These are phyloP conservation scores for Uropetala carovei DNA, from an alignment of 2,888 invertebrate genomes.

Conservation along the genomic window DNA sequence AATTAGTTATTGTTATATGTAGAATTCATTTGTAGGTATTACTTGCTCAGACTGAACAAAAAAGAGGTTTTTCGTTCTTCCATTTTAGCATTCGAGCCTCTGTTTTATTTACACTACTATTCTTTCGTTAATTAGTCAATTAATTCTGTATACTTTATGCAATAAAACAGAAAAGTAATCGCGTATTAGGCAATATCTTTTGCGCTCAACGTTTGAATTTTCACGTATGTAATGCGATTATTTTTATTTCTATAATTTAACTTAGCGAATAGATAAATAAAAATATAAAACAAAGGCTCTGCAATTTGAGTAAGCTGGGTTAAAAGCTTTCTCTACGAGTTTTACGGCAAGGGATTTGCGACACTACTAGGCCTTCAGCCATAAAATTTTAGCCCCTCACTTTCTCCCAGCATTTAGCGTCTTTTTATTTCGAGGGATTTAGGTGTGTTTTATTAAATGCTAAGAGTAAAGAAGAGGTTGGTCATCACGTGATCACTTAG, in stretches of 20 bases:
- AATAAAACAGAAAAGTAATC: too few species aligned
- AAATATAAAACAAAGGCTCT: background rate
- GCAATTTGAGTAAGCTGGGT: background rate
- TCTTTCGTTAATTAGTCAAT: too few species aligned
- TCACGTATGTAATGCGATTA: background rate
- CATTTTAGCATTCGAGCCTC: too few species aligned
- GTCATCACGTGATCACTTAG: background rate
- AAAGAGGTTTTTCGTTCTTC: too few species aligned
- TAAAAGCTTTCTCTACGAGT: background rate
- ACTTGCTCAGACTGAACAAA: too few species aligned
- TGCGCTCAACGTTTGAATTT: background rate
- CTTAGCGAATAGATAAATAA: background rate
- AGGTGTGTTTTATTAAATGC: background rate
- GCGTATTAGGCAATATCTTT: too few species aligned
- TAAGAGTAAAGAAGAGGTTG: background rate
- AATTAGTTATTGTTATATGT: too few species aligned
- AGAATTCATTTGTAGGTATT: too few species aligned
- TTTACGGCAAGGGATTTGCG: constrained; percentile 4
- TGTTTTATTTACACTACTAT: too few species aligned
- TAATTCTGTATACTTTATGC: too few species aligned
- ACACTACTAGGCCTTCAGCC: background rate
- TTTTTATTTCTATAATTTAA: background rate
- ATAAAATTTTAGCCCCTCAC: background rate
- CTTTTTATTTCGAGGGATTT: background rate
- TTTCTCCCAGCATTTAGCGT: background rate